Evolutionary conservation across 2,888 invertebrate species (phyloP).

Genomic region (Erebia epiphron): DNA sequence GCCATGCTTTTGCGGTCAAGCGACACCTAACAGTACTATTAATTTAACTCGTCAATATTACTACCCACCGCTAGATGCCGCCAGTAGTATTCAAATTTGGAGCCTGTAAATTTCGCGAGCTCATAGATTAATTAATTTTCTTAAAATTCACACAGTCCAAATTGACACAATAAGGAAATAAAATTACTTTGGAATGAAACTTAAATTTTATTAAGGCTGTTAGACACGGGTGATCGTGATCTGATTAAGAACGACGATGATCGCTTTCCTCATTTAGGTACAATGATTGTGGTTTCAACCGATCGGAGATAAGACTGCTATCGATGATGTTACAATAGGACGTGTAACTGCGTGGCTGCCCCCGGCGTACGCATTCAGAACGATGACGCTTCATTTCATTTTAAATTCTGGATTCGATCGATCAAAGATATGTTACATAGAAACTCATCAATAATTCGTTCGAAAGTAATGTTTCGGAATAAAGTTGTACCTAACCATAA

Average conservation of each 20-base stretch:
- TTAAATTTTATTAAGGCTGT: background rate
- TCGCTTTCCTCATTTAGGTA: too few species aligned
- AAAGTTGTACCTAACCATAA: conserved; percentile 44
- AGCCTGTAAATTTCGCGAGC: background rate
- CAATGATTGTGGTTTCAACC: too few species aligned
- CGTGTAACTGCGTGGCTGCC: too few species aligned
- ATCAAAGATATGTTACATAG: background rate
- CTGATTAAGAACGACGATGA: too few species aligned
- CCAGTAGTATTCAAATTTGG: background rate
- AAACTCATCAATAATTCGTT: conserved; percentile 63
- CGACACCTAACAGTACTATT: background rate
- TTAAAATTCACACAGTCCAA: conserved; percentile 2
- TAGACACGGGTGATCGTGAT: background rate
- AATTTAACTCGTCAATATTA: background rate
- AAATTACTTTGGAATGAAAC: background rate
- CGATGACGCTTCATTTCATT: background rate
- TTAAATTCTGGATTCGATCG: background rate
- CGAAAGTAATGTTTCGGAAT: conserved; percentile 87
- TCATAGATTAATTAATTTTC: conserved; percentile 4
- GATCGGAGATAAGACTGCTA: too few species aligned
- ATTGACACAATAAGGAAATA: conserved; percentile 5
- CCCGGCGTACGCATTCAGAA: too few species aligned
- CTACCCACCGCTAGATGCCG: conserved; percentile 3
- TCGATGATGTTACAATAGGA: too few species aligned
- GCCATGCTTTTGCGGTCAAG: background rate